Base-by-base conservation (phyloP, 2,797 vertebrate species). In the Phalanger gymnotis region DNA sequence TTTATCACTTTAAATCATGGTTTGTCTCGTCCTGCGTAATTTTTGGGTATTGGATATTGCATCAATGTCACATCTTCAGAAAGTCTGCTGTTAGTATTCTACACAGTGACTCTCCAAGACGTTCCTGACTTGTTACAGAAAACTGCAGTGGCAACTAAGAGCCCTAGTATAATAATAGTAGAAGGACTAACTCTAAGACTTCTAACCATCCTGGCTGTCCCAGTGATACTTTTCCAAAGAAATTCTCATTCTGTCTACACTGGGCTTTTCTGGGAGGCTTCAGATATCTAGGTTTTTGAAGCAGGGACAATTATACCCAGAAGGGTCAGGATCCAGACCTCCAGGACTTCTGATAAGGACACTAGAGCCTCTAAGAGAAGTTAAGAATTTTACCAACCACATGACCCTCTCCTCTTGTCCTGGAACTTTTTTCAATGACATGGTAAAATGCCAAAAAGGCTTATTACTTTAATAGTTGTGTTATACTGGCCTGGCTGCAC, bases 391-490 rank as follows among this genome's bases (percentile, higher is more conserved):
- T 51, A 51, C 40, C 40, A 25, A 51, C 22, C 73, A 27, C 73
- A 47, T 87, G 40, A 27, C 73, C 25, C 47, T 27, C 3, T 87
- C 73, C 25, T 87, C 40, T 87, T 87, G 40, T 87, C 30, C 16
- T 81, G 57, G 95, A 93, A 90, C 28, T 89, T 55, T 90, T 52
- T 54, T 1, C 92, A 89, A 93, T 97, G 61, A 54, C 89, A 95
- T 94, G n/a, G 53, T 14, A 54, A 40, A 55, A 90, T 81, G 54
- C 9, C 91, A 66, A 4, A 40, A 4, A 58, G 54, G 12, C 47
- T 93, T 92, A 90, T 54, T 73, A 30, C 73, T 91, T 30, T 87
- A 66, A 73, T 0, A 52, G 90, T 28, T 66, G 53, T 16, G 52
- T 73, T 87, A 51, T 25, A 87, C 55, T 87, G 30, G 47, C 54